phyloP scores from a whole-genome alignment of 2,888 invertebrate genomes.

The Syrista parreyssii region DNA sequence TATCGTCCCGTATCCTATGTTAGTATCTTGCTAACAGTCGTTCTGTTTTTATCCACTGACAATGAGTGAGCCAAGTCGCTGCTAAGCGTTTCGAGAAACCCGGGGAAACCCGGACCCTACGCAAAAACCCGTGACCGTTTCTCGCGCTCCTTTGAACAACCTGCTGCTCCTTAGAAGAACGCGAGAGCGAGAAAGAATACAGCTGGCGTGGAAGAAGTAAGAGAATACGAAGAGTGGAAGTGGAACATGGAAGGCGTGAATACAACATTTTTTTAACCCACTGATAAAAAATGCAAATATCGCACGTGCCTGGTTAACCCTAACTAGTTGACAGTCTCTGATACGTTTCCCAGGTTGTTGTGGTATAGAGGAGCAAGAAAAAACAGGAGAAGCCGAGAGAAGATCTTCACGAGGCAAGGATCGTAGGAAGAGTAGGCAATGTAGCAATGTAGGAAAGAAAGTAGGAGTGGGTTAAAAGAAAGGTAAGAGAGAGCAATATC shows the following conservation, averaged over 20 bases:
- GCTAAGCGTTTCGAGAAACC: not conserved
- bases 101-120: not conserved
- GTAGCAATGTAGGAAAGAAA: not conserved
- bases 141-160: not conserved
- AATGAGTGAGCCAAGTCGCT: not conserved
- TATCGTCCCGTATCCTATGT: not conserved
- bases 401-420: constrained; percentile 16
- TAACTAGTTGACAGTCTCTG: not conserved
- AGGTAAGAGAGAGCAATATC: constrained; percentile 23
- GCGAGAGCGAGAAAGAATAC: not conserved
- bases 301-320: not conserved
- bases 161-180: not conserved
- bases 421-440: no score
- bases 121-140: not conserved
- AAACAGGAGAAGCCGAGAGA: constrained; percentile 8
- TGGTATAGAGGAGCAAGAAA: no score
- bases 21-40: not conserved
- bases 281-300: constrained; percentile 6
- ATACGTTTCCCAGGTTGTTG: not conserved
- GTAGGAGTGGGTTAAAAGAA: not conserved
- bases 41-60: not conserved
- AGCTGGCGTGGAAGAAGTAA: no score
- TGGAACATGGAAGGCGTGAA: not conserved
- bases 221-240: not conserved
- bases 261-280: constrained; percentile 22